Base-by-base conservation (phyloP, 2,797 vertebrate genomes). In the Fistularia tabacaria region DNA sequence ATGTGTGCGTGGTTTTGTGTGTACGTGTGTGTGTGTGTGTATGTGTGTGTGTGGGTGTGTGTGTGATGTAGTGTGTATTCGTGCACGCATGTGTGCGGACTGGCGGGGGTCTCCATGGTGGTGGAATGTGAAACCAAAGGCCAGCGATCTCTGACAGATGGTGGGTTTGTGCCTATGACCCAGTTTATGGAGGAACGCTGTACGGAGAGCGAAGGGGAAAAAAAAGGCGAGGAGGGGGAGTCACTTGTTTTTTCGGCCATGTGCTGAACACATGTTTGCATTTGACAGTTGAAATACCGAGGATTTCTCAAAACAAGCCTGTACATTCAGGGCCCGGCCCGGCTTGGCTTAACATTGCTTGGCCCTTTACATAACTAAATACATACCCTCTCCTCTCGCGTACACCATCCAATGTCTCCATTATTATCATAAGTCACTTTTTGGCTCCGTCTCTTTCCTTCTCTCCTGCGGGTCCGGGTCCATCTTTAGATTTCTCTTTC, bases 51-150 rank as follows among this genome's bases (percentile, higher is more conserved):
- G 49, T 51, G 36, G 54, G 3, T 54, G 66, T 51, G 55, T 43
- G 15, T 38, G 8, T 64, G 58, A 51, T n/a, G 14, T 41, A 15
- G 51, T 46, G 36, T 54, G 44, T 46, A 46, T 57, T 59, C 54
- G 64, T 59, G 62, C 59, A 36, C 25, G 25, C 66, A 67, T 70
- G 69, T 74, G 64, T 13, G 25, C 42, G 36, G 64, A 62, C 46
- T 49, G 57, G 59, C 48, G 59, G 58, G 70, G 73, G 82, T 74
- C 80, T 86, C 69, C 40, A 45, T 58, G 52, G 61, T 51, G 69
- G 57, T 82, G 83, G 85, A 90, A 91, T 88, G 85, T 83, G 80
- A 83, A 87, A 83, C 87, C 66, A 46, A 86, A 87, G 78, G 75
- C 65, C 38, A 60, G 66, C 61, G 64, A 73, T 85, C 69, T 79